phyloP scores from a whole-genome alignment of 2,113 vertebrate species.

The Takifugu flavidus region DNA sequence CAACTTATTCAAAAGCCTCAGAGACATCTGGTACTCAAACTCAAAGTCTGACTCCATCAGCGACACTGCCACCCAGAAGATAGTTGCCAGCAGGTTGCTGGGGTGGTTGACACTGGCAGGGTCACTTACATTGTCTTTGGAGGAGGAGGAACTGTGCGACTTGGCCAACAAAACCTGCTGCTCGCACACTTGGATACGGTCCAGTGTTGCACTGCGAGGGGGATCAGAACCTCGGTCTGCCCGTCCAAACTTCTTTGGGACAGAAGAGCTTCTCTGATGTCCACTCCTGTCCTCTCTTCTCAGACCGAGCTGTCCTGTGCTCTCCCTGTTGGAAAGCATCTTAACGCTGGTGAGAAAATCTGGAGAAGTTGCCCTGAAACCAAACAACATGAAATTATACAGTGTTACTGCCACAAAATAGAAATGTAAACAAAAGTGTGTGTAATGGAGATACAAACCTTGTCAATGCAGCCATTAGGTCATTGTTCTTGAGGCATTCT shows the following conservation, averaged over 20 bases:
- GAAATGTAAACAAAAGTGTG: neutral
- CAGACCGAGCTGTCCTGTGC: conserved; percentile 87
- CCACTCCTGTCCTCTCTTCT: conserved; percentile 80
- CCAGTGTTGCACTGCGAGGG: conserved; percentile 90
- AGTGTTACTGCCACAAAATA: neutral
- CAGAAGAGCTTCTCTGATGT: conserved; percentile 93
- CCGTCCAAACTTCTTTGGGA: conserved; percentile 92
- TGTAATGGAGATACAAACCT: conserved; percentile 70
- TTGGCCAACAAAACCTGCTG: conserved; percentile 80
- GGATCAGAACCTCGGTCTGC: conserved; percentile 85
- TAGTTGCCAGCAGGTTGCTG: conserved; percentile 88
- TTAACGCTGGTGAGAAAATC: conserved; percentile 83
- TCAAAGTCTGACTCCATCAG: conserved; percentile 99
- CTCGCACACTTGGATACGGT: conserved; percentile 88
- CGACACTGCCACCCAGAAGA: conserved; percentile 96
- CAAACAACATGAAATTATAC: neutral
- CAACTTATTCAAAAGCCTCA: conserved; percentile 87
- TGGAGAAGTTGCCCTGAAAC: conserved; percentile 84
- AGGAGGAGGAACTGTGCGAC: conserved; percentile 74
- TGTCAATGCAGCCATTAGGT: conserved; percentile 83
- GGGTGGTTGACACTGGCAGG: conserved; percentile 88
- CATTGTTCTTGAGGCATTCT: conserved; percentile 92
- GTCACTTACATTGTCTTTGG: conserved; percentile 80
- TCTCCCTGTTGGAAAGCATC: conserved; percentile 85
- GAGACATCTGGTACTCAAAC: conserved; percentile 95